These are phyloP conservation scores for Cervus canadensis DNA, from an alignment of 2,113 vertebrate genomes.

Conservation along the genomic window DNA sequence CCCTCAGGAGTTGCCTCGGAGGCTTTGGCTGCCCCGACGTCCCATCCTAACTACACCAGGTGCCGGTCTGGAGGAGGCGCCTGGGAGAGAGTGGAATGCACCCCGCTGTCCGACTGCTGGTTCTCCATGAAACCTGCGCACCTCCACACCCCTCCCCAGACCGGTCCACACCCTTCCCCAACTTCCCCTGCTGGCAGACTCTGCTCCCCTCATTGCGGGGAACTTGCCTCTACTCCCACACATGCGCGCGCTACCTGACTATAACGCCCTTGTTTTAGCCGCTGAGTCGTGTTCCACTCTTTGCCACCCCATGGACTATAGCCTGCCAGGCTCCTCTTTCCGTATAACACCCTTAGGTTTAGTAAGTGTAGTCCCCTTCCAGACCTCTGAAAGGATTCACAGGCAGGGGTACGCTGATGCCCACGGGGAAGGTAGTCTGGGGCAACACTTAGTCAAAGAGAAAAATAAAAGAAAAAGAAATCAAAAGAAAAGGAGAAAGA, in stretches of 20 bases:
- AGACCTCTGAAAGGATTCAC: background rate
- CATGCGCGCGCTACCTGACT: background rate
- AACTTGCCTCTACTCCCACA: background rate
- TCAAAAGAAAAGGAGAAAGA: background rate
- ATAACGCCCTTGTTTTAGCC: background rate
- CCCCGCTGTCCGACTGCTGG: fast-evolving
- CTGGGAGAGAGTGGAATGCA: background rate
- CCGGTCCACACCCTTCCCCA: background rate
- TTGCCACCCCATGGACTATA: background rate
- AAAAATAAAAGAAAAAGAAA: background rate
- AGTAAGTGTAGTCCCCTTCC: background rate
- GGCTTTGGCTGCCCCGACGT: background rate
- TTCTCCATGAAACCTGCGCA: background rate
- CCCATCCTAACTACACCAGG: background rate
- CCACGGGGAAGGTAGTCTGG: background rate
- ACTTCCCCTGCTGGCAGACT: background rate
- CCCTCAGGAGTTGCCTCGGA: background rate
- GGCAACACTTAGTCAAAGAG: background rate
- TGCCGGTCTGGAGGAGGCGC: background rate
- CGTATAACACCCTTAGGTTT: background rate
- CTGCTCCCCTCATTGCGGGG: fast-evolving
- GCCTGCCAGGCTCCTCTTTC: background rate
- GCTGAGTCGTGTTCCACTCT: background rate
- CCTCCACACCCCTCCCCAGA: too few species aligned
- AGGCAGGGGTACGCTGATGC: background rate